Conservation (phyloP, 2,888 invertebrate genomes). For the Julus scanicus region DNA sequence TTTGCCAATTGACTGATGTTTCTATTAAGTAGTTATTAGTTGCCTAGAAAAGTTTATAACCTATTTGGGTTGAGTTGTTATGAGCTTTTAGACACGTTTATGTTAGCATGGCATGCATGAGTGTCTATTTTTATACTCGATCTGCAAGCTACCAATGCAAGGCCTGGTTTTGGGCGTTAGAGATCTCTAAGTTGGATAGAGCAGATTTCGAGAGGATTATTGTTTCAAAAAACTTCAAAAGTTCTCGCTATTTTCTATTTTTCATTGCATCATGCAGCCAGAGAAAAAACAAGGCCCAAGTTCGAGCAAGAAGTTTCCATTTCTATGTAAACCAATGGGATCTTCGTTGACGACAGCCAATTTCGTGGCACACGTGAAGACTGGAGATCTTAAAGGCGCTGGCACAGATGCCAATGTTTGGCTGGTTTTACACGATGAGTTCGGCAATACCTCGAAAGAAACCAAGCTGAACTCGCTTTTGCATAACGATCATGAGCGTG, state of each 20-base stretch:
- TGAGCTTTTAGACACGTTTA: background rate
- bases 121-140: background rate
- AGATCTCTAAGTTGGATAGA: background rate
- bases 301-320: background rate
- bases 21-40: background rate
- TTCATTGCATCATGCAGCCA: background rate
- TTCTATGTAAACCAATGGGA: constrained; percentile 21
- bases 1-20: background rate
- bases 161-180: background rate
- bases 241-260: background rate
- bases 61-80: background rate
- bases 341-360: constrained; percentile 35
- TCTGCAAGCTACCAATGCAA: background rate
- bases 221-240: background rate
- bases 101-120: background rate
- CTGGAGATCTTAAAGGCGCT: constrained; percentile 66
- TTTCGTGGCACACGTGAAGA: constrained; percentile 65
- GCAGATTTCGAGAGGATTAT: background rate
- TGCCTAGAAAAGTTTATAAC: background rate
- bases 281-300: background rate
- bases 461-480: constrained; percentile 65
- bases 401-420: constrained; percentile 67
- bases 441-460: constrained; percentile 63
- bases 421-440: constrained; percentile 65
- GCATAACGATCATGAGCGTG: constrained; percentile 64